phyloP scores from a whole-genome alignment of 2,113 vertebrate genomes.

The Hemicordylus capensis region DNA sequence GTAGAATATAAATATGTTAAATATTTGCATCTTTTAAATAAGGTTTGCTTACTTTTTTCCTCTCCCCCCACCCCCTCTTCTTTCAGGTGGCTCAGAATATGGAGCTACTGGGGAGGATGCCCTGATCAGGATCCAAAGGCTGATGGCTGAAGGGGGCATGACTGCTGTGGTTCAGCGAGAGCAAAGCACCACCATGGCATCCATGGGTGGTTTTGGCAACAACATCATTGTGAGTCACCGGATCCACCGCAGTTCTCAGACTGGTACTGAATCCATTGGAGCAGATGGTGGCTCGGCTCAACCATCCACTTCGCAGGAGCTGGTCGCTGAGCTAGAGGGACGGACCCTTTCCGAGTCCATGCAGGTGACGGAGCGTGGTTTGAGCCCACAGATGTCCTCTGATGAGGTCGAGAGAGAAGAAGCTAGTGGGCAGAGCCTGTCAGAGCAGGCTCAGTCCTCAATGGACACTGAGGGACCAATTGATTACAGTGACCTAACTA shows the following conservation, averaged over 20 bases:
- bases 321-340: constrained; percentile 70
- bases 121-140: constrained; percentile 91
- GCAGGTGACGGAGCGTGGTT: constrained; percentile 67
- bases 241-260: constrained; percentile 97
- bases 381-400: constrained; percentile 71
- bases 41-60: constrained; percentile 9
- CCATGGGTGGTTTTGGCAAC: constrained; percentile 98
- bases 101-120: constrained; percentile 86
- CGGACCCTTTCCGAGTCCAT: constrained; percentile 59
- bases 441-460: constrained; percentile 67
- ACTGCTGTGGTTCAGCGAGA: constrained; percentile 96
- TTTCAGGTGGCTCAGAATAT: constrained; percentile 80
- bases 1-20: background rate
- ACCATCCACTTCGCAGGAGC: constrained; percentile 72
- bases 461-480: constrained; percentile 77
- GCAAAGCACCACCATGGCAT: constrained; percentile 98
- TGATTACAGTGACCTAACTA: constrained; percentile 75
- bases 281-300: constrained; percentile 66
- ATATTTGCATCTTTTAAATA: too few species aligned
- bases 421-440: constrained; percentile 53
- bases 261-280: constrained; percentile 73
- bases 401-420: constrained; percentile 68
- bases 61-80: too few species aligned
- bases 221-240: constrained; percentile 98
- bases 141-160: constrained; percentile 97